These are phyloP conservation scores for Microvelia longipes DNA, from an alignment of 1,140 invertebrate genomes.

Conservation along the genomic window DNA sequence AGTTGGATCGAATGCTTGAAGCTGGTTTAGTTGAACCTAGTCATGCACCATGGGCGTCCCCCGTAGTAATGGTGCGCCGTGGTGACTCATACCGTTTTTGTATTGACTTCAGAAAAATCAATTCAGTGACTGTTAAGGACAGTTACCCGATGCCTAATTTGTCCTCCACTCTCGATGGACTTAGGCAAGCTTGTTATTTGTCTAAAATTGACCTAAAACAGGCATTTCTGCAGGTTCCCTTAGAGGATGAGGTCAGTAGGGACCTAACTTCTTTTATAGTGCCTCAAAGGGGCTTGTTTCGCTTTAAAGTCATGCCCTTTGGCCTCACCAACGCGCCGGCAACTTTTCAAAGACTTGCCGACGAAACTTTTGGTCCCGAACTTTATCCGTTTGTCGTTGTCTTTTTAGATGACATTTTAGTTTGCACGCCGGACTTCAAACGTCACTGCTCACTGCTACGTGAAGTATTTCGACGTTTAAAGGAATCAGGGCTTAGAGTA, in stretches of 20 bases:
- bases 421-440: constrained; percentile 16
- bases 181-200: not conserved
- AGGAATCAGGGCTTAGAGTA: constrained; percentile 21
- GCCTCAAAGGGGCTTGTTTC: not conserved
- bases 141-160: constrained; percentile 23
- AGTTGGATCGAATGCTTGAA: constrained; percentile 24
- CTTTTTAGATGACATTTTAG: constrained; percentile 26
- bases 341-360: constrained; percentile 9
- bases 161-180: not conserved
- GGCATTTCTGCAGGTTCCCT: not conserved
- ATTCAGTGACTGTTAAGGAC: constrained; percentile 9
- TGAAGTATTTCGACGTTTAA: constrained; percentile 18
- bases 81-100: constrained; percentile 20
- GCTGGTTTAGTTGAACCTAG: constrained; percentile 22
- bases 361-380: not conserved
- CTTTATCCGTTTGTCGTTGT: constrained; percentile 6
- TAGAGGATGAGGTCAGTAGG: not conserved
- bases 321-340: constrained; percentile 13
- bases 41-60: constrained; percentile 22
- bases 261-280: not conserved
- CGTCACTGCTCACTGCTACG: constrained; percentile 21
- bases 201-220: not conserved
- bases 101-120: constrained; percentile 18
- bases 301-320: not conserved
- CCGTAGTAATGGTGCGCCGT: constrained; percentile 22